phyloP scores from a whole-genome alignment of 2,113 vertebrate genomes.

The Pangasianodon hypophthalmus region DNA sequence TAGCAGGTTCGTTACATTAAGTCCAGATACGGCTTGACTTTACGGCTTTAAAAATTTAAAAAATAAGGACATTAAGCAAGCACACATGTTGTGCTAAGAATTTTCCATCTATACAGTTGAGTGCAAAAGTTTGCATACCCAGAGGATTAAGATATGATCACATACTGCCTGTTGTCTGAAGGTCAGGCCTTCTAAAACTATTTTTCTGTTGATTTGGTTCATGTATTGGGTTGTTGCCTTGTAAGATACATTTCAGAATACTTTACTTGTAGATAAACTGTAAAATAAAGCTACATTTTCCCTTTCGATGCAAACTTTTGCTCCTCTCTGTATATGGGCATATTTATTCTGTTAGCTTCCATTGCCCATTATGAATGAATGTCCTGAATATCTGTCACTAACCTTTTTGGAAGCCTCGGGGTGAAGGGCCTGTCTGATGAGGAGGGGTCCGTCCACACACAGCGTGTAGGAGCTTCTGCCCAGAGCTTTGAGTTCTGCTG shows the following conservation, averaged over 20 bases:
- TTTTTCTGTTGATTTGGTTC: not conserved
- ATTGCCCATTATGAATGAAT: not conserved
- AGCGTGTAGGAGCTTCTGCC: conserved; percentile 85
- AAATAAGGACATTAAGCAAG: not conserved
- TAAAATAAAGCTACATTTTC: not conserved
- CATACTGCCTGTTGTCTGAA: not conserved
- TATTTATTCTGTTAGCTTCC: not conserved
- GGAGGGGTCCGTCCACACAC: conserved; percentile 86
- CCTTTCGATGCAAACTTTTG: not conserved
- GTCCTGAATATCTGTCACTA: conserved; percentile 22
- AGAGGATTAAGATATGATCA: not conserved
- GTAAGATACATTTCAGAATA: not conserved
- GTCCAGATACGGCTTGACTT: not conserved
- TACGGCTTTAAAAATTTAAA: not conserved
- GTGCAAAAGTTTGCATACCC: not conserved
- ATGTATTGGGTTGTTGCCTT: not conserved
- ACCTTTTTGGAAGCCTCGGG: conserved; percentile 96
- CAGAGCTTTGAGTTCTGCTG: conserved; percentile 84
- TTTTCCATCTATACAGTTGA: not conserved
- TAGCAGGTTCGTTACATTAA: not conserved
- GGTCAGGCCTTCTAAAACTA: not conserved
- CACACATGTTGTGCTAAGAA: not conserved
- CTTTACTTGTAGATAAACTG: not conserved
- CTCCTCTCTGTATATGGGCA: not conserved
- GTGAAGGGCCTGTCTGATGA: conserved; percentile 91